phyloP scores from a whole-genome alignment of 2,888 invertebrate genomes.

The Anarsia innoxiella region DNA sequence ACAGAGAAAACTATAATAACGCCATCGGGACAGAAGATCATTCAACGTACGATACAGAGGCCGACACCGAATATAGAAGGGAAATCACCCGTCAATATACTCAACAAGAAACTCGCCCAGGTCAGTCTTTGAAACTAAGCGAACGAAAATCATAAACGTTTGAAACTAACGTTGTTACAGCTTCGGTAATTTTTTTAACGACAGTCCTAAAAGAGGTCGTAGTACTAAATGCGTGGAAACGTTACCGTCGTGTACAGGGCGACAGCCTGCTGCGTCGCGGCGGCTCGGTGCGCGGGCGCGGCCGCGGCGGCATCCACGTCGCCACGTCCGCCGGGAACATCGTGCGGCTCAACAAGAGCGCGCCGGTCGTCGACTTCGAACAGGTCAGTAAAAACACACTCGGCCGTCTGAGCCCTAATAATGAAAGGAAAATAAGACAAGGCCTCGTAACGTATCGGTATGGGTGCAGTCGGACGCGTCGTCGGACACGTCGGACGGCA shows the following conservation, averaged over 20 bases:
- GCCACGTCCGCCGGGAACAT: constrained; percentile 55
- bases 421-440: too few relatives aligned
- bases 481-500: constrained; percentile 75
- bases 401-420: too few relatives aligned
- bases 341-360: constrained; percentile 48
- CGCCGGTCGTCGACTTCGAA: constrained; percentile 42
- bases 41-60: constrained; percentile 66
- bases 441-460: too few relatives aligned
- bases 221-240: too few relatives aligned
- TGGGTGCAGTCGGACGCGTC: constrained; percentile 58
- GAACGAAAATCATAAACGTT: too few relatives aligned
- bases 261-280: constrained; percentile 62
- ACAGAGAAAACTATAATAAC: constrained; percentile 71
- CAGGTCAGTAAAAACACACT: constrained; percentile 36
- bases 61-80: constrained; percentile 33
- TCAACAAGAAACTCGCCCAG: constrained; percentile 62
- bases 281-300: constrained; percentile 45
- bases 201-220: too few relatives aligned
- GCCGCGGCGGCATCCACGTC: constrained; percentile 38
- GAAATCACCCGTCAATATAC: constrained; percentile 59
- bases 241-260: constrained; percentile 39
- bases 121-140: too few relatives aligned
- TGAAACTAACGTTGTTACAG: too few relatives aligned
- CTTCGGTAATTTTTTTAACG: too few relatives aligned
- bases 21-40: constrained; percentile 71